Evolutionary conservation across 2,113 vertebrate genomes (phyloP).

Genomic region (Anas platyrhynchos): DNA sequence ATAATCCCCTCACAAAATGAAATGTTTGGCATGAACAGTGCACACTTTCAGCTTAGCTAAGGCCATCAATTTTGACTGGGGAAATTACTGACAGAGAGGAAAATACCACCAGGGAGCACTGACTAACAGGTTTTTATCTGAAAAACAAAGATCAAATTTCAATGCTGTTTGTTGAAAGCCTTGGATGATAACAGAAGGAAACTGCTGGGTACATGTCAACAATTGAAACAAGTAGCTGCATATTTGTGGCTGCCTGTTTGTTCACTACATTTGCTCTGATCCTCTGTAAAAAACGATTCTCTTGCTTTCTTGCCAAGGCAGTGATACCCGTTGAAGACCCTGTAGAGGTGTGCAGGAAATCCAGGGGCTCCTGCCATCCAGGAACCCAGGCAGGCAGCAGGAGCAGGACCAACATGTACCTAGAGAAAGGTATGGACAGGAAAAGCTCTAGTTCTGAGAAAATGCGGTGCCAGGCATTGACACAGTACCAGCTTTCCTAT

Average conservation of each 20-base stretch:
- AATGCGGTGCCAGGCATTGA: neutral
- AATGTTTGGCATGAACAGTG: neutral
- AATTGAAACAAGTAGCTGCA: conserved; percentile 2
- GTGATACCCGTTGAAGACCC: neutral
- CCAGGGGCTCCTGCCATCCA: neutral
- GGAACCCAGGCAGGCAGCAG: neutral
- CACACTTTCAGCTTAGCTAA: conserved; percentile 10
- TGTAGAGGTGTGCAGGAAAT: neutral
- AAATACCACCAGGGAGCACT: neutral
- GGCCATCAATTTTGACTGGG: neutral
- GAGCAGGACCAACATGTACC: neutral
- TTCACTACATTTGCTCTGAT: neutral
- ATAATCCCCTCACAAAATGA: neutral
- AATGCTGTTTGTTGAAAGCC: neutral
- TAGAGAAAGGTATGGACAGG: neutral
- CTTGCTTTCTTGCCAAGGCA: neutral
- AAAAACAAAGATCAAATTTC: conserved; percentile 26
- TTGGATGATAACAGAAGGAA: neutral
- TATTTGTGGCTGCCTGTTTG: neutral
- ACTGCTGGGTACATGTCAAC: neutral
- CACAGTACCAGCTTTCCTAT: neutral
- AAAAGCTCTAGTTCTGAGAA: neutral
- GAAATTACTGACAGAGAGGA: neutral
- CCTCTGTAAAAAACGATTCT: neutral
- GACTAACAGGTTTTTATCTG: conserved; percentile 29